A percentile compares a stretch with the other conserved stretches of the same genome.
phyloP scores from a whole-genome alignment of 2,888 invertebrate species.

The Tetrapedia diversipes region DNA sequence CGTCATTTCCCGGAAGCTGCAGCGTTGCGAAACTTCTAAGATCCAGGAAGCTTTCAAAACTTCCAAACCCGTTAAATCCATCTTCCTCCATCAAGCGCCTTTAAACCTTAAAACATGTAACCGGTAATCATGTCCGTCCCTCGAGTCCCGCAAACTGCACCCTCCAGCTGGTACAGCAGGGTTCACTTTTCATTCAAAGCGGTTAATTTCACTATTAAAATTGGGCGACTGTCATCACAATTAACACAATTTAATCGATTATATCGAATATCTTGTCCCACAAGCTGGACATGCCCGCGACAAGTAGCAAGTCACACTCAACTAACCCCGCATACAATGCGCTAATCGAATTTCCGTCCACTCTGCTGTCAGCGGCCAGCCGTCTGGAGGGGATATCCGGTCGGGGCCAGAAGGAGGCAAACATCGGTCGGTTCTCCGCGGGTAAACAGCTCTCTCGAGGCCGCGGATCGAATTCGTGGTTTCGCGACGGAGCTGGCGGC shows the following conservation, averaged over 20 bases:
- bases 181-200: no score
- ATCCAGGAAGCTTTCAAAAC: conserved; percentile 4
- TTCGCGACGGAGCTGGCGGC: conserved; percentile 48
- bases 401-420: conserved; percentile 66
- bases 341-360: conserved; percentile 72
- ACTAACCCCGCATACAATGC: no score
- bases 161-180: no score
- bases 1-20: background rate
- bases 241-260: no score
- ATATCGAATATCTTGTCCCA: no score
- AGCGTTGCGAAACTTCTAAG: background rate
- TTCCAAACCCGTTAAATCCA: background rate
- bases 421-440: conserved; percentile 67
- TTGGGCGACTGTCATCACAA: no score
- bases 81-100: background rate
- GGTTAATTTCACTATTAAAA: no score
- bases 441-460: conserved; percentile 55
- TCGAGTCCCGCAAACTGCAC: background rate
- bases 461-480: conserved; percentile 66
- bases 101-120: background rate
- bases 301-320: no score
- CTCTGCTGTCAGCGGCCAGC: conserved; percentile 58
- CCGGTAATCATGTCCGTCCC: background rate
- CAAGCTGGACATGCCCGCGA: no score
- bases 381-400: conserved; percentile 53